A percentile compares a stretch with the other conserved stretches of the same genome.
Conservation (phyloP, 2,888 invertebrate genomes). For the Pterostichus madidus region DNA sequence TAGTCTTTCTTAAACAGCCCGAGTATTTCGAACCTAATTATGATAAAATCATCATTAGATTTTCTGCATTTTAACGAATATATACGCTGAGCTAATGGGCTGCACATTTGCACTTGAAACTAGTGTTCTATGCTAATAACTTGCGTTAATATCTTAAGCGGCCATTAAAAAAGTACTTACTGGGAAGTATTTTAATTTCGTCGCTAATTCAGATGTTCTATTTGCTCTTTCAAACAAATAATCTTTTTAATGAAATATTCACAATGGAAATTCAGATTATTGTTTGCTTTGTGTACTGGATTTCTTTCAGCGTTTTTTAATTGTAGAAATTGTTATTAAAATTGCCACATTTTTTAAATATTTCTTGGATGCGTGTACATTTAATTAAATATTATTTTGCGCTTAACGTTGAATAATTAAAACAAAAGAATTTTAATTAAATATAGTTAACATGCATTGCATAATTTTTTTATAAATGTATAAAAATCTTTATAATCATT, state of each 20-base stretch:
- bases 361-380: background rate
- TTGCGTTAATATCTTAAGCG: constrained; percentile 26
- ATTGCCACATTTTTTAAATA: constrained; percentile 13
- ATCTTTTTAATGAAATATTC: constrained; percentile 48
- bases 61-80: constrained; percentile 11
- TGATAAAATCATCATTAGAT: constrained; percentile 35
- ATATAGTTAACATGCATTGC: background rate
- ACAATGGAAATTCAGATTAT: constrained; percentile 25
- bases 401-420: background rate
- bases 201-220: constrained; percentile 31
- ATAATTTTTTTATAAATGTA: no score
- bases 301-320: constrained; percentile 20
- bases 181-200: constrained; percentile 33
- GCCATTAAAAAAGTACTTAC: constrained; percentile 35
- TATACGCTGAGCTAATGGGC: constrained; percentile 14
- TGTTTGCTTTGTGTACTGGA: constrained; percentile 13
- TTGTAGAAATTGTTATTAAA: constrained; percentile 28
- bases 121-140: constrained; percentile 46
- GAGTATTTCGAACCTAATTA: constrained; percentile 32
- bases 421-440: constrained; percentile 44
- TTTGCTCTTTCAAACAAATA: constrained; percentile 17
- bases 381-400: constrained; percentile 24
- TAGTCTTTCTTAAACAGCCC: constrained; percentile 7
- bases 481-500: background rate
- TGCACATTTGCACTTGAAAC: constrained; percentile 24